Base-by-base conservation (phyloP, 2,113 vertebrate genomes). In the Myotis brandtii region DNA sequence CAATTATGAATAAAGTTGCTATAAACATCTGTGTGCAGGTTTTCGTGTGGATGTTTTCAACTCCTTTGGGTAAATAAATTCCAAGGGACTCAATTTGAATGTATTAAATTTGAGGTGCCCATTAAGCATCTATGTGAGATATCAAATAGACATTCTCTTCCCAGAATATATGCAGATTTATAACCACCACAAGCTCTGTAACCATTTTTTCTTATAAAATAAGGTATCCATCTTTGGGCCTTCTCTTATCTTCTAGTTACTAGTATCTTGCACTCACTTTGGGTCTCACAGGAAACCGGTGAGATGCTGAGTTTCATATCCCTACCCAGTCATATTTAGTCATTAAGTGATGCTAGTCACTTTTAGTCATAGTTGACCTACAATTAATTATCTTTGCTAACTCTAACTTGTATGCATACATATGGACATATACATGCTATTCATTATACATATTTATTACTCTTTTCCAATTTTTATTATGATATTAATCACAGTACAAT, bases 401-500 rank as follows among this genome's bases (percentile, higher is more conserved):
- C 21, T 75, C 32, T 87, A 25, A 83, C 23, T 3, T 87, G n/a
- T 23, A 64, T 27, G 50, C 75, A 87, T 21, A 77, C 59, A 54
- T 46, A 10, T 59, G 40, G 32, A 75, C 37, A 86, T 40, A 73
- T 9, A 69, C 25, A 27, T 62, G 25, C 30, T 86, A 20, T 62
- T 93, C 18, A 67, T 27, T 30, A 1, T 76, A 80, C 3, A 80
- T 18, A 56, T 25, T 72, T 87, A 79, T 50, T 64, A 70, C 73
- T 21, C 8, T 48, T 83, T 91, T 80, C 83, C 69, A 82, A 77
- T 82, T 87, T 86, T 87, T 77, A 86, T 43, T 82, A 64, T 43
- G 56, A 17, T 93, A 86, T 50, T 93, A 69, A 67, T 91, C 48
- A 93, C 3, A 96, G 56, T 66, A 76, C 21, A 96, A 67, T 62